Evolutionary conservation across 2,888 invertebrate species (phyloP), one percentile per base, ranked within the genome.

Genomic region (Cotesia congregata): DNA sequence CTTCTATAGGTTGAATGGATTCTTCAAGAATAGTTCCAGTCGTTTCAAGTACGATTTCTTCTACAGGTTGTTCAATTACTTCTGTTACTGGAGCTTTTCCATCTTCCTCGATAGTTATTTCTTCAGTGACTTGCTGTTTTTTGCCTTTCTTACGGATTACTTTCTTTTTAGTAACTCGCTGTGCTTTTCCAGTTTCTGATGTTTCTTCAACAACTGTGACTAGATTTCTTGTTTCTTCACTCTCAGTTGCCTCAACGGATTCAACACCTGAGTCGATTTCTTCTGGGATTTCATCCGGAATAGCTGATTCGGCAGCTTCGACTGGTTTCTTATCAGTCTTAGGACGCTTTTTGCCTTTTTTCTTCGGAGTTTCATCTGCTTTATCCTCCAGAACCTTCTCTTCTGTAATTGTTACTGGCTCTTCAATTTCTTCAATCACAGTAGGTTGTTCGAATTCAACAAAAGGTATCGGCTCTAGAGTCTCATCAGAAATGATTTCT

Each of bases 171-270:
- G 72, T 88, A 78, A 80, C 86, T 79, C 89, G 90, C 74, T 86
- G 88, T 0, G 90, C 88, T 78, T 84, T 83, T 38, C 89, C 90
- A 72, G 86, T 85, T 9, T 86, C 85, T 0, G 90, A 90, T 3
- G 87, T 85, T 75, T 85, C 83, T 72, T 83, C 89, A 6, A 89
- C 88, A 0, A 90, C 80, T 12, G 79, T 77, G 0, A 80, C 79
- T 76, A 85, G 79, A 62, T 87, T 83, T 74, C 82, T 79, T 69
- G 85, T 78, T 82, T 86, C 78, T 80, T 88, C 75, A 6, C 75
- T 72, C 80, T 83, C 82, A 4, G 70, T 5, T 60, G 59, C 59
- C 20, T 50, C 50, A 41, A 20, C 5, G 12, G 50, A 50, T 50
- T 50, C 50, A 0, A 50, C 50, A 50, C 50, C 50, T 6, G 50